phyloP scores from a whole-genome alignment of 2,797 vertebrate species.

The Neosilurus mollespiculum region DNA sequence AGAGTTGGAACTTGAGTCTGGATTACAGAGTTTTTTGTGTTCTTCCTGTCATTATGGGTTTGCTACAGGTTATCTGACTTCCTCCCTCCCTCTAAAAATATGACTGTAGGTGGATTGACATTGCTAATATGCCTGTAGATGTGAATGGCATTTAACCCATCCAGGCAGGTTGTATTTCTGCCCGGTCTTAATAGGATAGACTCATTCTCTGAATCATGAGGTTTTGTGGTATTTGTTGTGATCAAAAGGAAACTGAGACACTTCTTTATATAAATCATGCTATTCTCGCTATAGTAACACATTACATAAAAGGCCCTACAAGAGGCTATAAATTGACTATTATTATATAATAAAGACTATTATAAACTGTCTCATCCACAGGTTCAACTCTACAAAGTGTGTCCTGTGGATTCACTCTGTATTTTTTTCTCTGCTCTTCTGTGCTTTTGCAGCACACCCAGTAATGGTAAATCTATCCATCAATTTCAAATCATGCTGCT shows the following conservation, averaged over 20 bases:
- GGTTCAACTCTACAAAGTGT: slow-evolving; percentile 71
- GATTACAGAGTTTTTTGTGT: not conserved
- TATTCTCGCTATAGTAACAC: too few species aligned
- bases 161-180: not conserved
- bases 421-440: slow-evolving; percentile 73
- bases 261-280: not conserved
- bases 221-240: not conserved
- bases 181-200: too few species aligned
- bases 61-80: not conserved
- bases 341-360: not conserved
- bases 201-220: not conserved
- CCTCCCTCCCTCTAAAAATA: not conserved
- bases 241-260: not conserved
- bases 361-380: slow-evolving; percentile 52
- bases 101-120: not conserved
- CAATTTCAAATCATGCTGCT: not conserved
- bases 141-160: not conserved
- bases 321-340: not conserved
- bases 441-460: slow-evolving; percentile 77
- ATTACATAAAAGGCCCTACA: not conserved
- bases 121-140: not conserved
- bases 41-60: not conserved
- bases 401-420: slow-evolving; percentile 76
- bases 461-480: slow-evolving; percentile 63
- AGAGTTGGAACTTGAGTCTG: not conserved